These are phyloP conservation scores for Gorilla gorilla DNA, from an alignment of 2,113 vertebrate genomes.

Conservation along the genomic window DNA sequence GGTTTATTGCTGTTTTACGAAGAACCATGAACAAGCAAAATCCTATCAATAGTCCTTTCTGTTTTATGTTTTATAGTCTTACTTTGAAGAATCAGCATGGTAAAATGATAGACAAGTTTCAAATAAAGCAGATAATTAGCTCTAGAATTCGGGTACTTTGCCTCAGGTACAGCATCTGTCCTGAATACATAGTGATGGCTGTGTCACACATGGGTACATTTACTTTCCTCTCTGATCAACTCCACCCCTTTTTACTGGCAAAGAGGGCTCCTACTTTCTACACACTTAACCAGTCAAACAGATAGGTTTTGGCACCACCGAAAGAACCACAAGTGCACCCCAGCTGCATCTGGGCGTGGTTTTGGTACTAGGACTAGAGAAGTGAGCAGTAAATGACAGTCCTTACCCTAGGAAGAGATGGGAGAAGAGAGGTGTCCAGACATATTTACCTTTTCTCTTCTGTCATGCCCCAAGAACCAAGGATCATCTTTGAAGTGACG, in stretches of 20 bases:
- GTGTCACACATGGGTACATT: neutral
- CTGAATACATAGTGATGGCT: neutral
- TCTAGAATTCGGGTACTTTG: neutral
- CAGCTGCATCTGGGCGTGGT: neutral
- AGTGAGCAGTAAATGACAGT: neutral
- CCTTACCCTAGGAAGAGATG: neutral
- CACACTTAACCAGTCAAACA: neutral
- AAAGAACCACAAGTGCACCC: neutral
- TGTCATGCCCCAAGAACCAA: neutral
- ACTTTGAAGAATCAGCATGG: slow-evolving; percentile 2
- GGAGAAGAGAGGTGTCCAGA: neutral
- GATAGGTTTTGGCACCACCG: neutral
- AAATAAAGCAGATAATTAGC: neutral
- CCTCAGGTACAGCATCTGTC: neutral
- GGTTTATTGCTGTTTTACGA: neutral
- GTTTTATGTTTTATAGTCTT: slow-evolving; percentile 19
- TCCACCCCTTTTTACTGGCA: neutral
- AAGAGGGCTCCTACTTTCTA: neutral
- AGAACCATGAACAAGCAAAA: neutral
- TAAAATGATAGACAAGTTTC: neutral
- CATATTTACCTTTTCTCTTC: neutral
- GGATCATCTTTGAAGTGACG: neutral
- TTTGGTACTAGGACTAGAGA: neutral
- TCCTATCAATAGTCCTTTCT: neutral
- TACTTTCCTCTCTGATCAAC: neutral